These are phyloP conservation scores for Acrobasis repandana DNA, from an alignment of 2,888 invertebrate species.

Conservation along the genomic window DNA sequence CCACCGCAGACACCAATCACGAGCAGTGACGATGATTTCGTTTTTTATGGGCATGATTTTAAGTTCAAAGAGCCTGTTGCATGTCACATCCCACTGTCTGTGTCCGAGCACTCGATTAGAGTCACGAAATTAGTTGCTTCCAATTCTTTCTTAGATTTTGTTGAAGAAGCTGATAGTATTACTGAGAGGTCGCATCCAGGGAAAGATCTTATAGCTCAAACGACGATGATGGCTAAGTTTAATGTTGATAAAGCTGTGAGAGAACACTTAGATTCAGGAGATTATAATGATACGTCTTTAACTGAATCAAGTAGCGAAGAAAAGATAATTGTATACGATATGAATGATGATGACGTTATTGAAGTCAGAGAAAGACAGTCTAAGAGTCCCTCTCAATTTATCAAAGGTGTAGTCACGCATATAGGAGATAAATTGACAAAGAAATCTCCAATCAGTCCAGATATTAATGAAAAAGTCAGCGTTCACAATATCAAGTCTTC, in stretches of 20 bases:
- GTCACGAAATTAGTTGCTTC: conserved; percentile 65
- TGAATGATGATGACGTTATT: conserved; percentile 41
- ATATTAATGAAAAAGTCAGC: conserved; percentile 52
- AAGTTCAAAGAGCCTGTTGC: conserved; percentile 66
- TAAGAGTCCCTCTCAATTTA: conserved; percentile 58
- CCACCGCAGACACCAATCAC: conserved; percentile 68
- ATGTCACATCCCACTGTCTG: conserved; percentile 65
- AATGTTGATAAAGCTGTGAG: conserved; percentile 64
- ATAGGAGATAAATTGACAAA: conserved; percentile 55
- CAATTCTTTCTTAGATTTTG: conserved; percentile 66
- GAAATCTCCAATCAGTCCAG: conserved; percentile 40
- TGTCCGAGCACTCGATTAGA: conserved; percentile 67
- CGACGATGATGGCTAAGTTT: conserved; percentile 76
- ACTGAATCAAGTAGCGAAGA: conserved; percentile 75
- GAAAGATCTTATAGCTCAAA: conserved; percentile 66
- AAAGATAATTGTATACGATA: conserved; percentile 54
- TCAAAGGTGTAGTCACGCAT: conserved; percentile 54
- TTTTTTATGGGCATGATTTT: conserved; percentile 76
- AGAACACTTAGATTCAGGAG: conserved; percentile 70
- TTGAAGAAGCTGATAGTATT: conserved; percentile 67
- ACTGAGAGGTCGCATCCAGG: conserved; percentile 60
- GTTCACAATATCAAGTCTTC: conserved; percentile 64
- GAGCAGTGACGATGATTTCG: conserved; percentile 73
- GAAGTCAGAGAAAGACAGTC: conserved; percentile 42
- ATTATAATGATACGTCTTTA: conserved; percentile 68